Conservation (phyloP, 2,797 vertebrate genomes). For the Ctenosaura bakeri region DNA sequence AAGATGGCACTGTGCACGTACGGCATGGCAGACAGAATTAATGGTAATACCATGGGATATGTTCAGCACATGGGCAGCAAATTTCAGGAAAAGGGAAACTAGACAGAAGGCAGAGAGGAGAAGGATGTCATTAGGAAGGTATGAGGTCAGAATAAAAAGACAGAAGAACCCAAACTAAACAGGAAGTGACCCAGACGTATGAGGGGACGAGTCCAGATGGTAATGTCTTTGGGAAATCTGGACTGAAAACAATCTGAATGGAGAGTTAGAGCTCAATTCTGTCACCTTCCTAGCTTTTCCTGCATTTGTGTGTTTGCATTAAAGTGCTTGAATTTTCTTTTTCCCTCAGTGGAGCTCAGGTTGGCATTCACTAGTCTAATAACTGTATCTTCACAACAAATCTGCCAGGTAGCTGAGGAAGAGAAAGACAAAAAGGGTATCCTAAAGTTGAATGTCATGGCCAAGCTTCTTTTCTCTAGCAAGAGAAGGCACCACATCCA, state of each 20-base stretch:
- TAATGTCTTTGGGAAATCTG: neutral
- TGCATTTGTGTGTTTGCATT: neutral
- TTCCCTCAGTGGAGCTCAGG: neutral
- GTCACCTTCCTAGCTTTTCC: neutral
- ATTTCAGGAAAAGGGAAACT: neutral
- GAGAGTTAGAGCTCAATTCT: neutral
- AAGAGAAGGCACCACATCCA: neutral
- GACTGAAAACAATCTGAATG: constrained; percentile 10
- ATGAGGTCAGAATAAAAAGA: constrained; percentile 22
- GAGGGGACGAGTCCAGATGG: constrained; percentile 4
- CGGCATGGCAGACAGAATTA: constrained; percentile 49
- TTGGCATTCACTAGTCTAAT: neutral
- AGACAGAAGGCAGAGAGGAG: neutral
- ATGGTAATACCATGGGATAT: constrained; percentile 27
- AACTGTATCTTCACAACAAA: neutral
- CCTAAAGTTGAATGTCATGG: neutral
- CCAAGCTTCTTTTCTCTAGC: neutral
- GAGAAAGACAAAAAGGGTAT: too few species aligned
- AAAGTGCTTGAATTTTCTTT: neutral
- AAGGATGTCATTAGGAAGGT: constrained; percentile 24
- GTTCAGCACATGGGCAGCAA: constrained; percentile 12
- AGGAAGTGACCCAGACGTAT: constrained; percentile 25
- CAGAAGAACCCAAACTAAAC: constrained; percentile 12
- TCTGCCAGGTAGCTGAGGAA: neutral
- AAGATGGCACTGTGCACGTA: constrained; percentile 49